These are phyloP conservation scores for Rhinoderma darwinii DNA, from an alignment of 2,113 vertebrate genomes.

Conservation along the genomic window DNA sequence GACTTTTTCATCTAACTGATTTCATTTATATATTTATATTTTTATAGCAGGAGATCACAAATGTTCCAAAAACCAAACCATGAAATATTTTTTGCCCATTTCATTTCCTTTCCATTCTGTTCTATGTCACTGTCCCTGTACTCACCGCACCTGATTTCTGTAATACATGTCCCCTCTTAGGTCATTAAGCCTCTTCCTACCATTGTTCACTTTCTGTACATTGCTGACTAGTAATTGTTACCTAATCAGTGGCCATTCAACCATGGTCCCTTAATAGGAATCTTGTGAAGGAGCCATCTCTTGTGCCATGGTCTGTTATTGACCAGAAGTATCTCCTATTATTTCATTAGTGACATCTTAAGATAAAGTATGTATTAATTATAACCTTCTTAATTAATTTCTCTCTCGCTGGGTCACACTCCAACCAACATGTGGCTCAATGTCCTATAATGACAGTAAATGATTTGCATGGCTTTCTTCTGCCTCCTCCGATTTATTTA, in stretches of 20 bases:
- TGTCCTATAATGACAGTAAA: constrained; percentile 19
- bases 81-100: not conserved
- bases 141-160: not conserved
- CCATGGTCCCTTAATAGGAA: constrained; percentile 36
- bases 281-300: constrained; percentile 28
- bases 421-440: not conserved
- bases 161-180: constrained; percentile 7
- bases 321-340: constrained; percentile 11
- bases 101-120: not conserved
- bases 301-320: constrained; percentile 4
- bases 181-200: constrained; percentile 22
- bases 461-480: constrained; percentile 14
- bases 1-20: too few relatives aligned
- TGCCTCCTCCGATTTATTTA: constrained; percentile 19
- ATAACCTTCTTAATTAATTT: constrained; percentile 41
- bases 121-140: not conserved
- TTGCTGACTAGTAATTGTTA: constrained; percentile 29
- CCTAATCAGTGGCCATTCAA: constrained; percentile 43
- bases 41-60: not conserved
- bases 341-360: constrained; percentile 23
- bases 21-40: too few relatives aligned
- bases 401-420: not conserved
- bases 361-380: constrained; percentile 42
- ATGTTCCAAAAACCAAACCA: not conserved
- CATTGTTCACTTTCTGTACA: constrained; percentile 42